Evolutionary conservation across 2,113 vertebrate genomes (phyloP).

Genomic region (Mystacornis crossleyi): DNA sequence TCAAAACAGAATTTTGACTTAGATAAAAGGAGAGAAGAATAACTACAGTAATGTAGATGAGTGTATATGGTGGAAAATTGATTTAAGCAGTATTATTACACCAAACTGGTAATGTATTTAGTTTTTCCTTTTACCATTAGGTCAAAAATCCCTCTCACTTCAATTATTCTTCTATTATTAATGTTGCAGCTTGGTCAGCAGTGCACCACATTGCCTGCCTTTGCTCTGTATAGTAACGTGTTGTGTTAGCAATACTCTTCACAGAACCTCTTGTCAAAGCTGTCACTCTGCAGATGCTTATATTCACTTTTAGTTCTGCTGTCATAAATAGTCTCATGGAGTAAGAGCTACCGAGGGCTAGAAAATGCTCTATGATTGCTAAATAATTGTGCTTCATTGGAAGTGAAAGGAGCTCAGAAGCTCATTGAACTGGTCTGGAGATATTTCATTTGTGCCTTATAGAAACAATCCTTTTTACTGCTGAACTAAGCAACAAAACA

Average conservation of each 20-base stretch:
- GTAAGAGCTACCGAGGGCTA: neutral
- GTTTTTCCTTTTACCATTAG: neutral
- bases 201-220: neutral
- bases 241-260: neutral
- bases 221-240: neutral
- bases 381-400: neutral
- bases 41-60: neutral
- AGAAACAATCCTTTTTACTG: neutral
- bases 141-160: neutral
- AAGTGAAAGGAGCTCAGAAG: neutral
- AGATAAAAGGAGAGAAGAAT: neutral
- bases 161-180: neutral
- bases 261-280: neutral
- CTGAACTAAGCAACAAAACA: neutral
- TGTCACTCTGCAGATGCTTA: neutral
- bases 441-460: neutral
- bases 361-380: neutral
- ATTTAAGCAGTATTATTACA: neutral
- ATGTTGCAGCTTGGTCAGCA: neutral
- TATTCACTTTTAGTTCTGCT: neutral
- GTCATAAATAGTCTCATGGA: neutral
- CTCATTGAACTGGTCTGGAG: neutral
- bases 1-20: neutral
- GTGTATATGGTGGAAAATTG: neutral
- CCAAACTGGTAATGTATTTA: neutral